A percentile compares a stretch with the other conserved stretches of the same genome.
Evolutionary conservation across 1,140 invertebrate species (phyloP).

Genomic region (Ceratina australensis): DNA sequence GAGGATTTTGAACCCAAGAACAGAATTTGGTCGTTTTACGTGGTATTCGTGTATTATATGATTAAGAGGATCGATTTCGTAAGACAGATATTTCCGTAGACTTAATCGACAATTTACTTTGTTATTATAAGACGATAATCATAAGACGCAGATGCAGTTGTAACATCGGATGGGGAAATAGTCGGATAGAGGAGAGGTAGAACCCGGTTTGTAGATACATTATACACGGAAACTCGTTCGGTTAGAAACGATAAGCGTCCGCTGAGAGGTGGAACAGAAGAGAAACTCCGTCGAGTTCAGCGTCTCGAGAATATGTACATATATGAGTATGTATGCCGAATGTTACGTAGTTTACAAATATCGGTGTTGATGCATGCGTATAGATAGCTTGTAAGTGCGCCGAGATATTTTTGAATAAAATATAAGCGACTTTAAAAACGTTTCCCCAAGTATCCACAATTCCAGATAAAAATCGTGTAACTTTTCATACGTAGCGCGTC

Average conservation of each 20-base stretch:
- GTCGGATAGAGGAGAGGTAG: neutral
- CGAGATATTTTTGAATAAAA: conserved; percentile 42
- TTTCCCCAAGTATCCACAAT: neutral
- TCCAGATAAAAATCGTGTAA: too few relatives aligned
- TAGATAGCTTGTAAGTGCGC: conserved; percentile 37
- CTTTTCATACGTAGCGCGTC: too few relatives aligned
- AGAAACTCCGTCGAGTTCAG: conserved; percentile 31
- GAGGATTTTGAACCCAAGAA: neutral
- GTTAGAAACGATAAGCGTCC: conserved; percentile 40
- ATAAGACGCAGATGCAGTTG: conserved; percentile 15
- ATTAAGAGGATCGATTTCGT: conserved; percentile 11
- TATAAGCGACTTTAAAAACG: conserved; percentile 28
- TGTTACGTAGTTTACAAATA: conserved; percentile 37
- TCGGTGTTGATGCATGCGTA: conserved; percentile 23
- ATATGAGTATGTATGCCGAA: conserved; percentile 49
- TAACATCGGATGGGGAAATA: conserved; percentile 11
- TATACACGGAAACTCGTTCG: conserved; percentile 34
- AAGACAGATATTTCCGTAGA: conserved; percentile 10
- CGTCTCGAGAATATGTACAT: conserved; percentile 46
- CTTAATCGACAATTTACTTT: conserved; percentile 34
- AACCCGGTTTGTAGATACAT: conserved; percentile 55
- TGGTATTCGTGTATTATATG: conserved; percentile 46
- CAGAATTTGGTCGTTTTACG: neutral
- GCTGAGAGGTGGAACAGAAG: neutral
- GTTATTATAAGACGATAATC: conserved; percentile 46